Base-by-base conservation (phyloP, 2,113 vertebrate genomes). In the Morphnarchus princeps region DNA sequence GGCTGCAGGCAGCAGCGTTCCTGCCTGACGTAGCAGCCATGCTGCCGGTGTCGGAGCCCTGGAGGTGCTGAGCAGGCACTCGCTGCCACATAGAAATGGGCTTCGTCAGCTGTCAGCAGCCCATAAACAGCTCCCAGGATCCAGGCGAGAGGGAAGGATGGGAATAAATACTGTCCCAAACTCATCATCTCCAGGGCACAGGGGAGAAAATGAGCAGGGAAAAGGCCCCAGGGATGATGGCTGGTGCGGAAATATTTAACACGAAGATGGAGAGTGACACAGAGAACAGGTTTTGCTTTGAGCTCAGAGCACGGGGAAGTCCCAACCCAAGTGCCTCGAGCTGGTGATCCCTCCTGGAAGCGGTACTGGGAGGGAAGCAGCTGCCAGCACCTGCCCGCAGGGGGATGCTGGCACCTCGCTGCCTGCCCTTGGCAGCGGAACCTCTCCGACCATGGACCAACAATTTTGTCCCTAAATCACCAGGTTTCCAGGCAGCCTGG, bases 111-210 rank as follows among this genome's bases (percentile, higher is more conserved):
- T 42, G 63, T 34, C 82, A 91, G 71, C 78, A 80, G 61, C 55
- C 83, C 83, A 15, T 11, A 69, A 66, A 73, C 58, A 57, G 71
- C 62, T 55, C 42, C 65, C 47, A 11, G 91, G 17, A 34, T 11
- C 72, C 77, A 57, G 6, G 57, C 0, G 9, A 71, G 29, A 42
- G 45, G 31, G 29, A 26, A 77, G 16, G 28, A 36, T 16, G 45
- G 21, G 29, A 55, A 67, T 13, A 26, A 80, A 73, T 15, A 26
- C 5, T n/a, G 50, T 49, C 62, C 72, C 40, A 29, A 73, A 3
- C 25, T 32, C 19, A 0, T 9, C 0, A 0, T 57, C 54, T 17
- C 24, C 55, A 16, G 42, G 59, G 36, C 32, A 49, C 3, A 24
- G 13, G 18, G 10, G 65, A 62, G 55, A 26, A 29, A 76, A 69